Base-by-base conservation (phyloP, 2,113 vertebrate species). In the Proteles cristata region DNA sequence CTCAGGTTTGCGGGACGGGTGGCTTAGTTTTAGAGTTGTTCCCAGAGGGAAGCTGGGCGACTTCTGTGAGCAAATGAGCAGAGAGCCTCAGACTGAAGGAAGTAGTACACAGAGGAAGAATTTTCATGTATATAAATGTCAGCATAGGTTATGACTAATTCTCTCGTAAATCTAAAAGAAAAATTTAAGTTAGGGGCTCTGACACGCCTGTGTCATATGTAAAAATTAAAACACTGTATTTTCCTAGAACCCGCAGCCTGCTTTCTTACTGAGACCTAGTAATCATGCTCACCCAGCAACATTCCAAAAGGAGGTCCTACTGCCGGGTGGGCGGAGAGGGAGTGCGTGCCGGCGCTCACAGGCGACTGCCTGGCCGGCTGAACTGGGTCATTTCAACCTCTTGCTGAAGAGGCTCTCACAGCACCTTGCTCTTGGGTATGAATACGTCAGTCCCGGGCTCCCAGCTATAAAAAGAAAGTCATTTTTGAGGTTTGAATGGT, bases 181-280 rank as follows among this genome's bases (percentile, higher is more conserved):
- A 68, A 31, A 17, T 58, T 63, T 79, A 45, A 92, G 81, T 81
- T 25, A 53, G 45, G 86, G 45, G 63, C n/a, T 66, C 91, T 61
- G 63, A 71, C 12, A 10, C 77, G 48, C 45, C 5, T 21, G 28
- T 94, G 31, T 80, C 23, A n/a, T 43, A 25, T 11, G 35, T 90
- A 73, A 74, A 97, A 65, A 98, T 97, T 98, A 97, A 98, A 98
- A 69, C 91, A 88, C 85, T 96, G 5, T 97, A 97, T 96, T 97
- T 98, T 98, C 94, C 94, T 96, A 95, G 88, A 19, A 12, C 76
- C 33, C 10, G 74, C 23, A 9, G 85, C 68, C 48, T 89, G 0
- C 35, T 94, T 96, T 93, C 61, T 92, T 89, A 65, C 21, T 65
- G 74, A 88, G 80, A 76, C 58, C 58, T 55, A 12, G 79, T 86